Conservation (phyloP, 1,140 invertebrate genomes). For the Lucilia sericata region DNA sequence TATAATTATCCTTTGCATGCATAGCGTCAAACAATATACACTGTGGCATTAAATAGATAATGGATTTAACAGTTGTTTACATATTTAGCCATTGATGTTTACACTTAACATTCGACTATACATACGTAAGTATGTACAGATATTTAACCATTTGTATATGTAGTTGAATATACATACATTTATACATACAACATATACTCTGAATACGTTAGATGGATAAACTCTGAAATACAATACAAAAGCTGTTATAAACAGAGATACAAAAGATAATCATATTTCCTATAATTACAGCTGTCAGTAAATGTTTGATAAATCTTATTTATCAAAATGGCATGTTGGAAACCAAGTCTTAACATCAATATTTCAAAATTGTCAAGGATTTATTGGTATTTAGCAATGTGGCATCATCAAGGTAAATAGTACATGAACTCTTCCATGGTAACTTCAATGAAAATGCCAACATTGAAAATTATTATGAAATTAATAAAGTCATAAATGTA, state of each 20-base stretch:
- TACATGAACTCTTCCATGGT: not conserved
- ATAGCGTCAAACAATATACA: not conserved
- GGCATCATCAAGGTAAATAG: not conserved
- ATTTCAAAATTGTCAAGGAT: slow-evolving; percentile 1
- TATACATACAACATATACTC: not conserved
- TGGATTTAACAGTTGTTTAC: slow-evolving; percentile 42
- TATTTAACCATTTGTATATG: not conserved
- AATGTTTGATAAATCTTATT: slow-evolving; percentile 31
- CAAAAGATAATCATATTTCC: slow-evolving; percentile 38
- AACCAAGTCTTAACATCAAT: not conserved
- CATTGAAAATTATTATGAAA: not conserved
- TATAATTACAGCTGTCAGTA: slow-evolving; percentile 34
- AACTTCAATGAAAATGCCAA: not conserved
- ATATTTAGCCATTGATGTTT: slow-evolving; percentile 37
- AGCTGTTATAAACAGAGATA: slow-evolving; percentile 19
- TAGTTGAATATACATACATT: not conserved
- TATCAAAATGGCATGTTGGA: not conserved
- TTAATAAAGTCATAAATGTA: no score
- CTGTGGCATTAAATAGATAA: slow-evolving; percentile 35
- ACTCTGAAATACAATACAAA: not conserved
- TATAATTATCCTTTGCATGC: slow-evolving; percentile 41
- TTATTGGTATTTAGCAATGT: not conserved
- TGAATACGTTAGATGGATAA: no score
- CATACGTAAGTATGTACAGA: not conserved
- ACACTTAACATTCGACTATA: not conserved